Conservation (phyloP, 2,888 invertebrate species). For the Ormyrus nitidulus region DNA sequence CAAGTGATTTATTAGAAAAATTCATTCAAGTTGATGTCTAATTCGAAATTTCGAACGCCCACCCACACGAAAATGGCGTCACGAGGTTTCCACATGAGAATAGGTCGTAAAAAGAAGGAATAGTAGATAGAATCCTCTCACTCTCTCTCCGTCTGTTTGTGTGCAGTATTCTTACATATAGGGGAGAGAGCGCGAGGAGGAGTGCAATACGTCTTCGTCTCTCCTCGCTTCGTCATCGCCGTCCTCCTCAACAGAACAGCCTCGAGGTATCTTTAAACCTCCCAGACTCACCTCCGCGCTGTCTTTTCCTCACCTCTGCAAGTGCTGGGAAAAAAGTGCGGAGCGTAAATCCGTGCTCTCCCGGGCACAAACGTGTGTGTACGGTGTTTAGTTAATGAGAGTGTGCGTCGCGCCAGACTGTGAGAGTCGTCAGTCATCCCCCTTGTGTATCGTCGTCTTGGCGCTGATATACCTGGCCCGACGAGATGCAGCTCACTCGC, state of each 20-base stretch:
- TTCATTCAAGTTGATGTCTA: neutral
- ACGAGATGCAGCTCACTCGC: neutral
- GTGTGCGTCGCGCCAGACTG: slow-evolving; percentile 35
- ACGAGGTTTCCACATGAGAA: slow-evolving; percentile 38
- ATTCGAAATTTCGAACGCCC: slow-evolving; percentile 9
- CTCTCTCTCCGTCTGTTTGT: slow-evolving; percentile 36
- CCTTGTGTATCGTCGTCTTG: neutral
- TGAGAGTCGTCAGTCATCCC: neutral
- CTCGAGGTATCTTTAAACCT: slow-evolving; percentile 35
- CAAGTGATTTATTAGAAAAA: too few species aligned
- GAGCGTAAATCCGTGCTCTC: slow-evolving; percentile 25
- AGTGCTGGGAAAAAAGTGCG: slow-evolving; percentile 46
- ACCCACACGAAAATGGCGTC: slow-evolving; percentile 13
- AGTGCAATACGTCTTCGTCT: slow-evolving; percentile 12
- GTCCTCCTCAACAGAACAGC: slow-evolving; percentile 2
- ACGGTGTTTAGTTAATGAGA: slow-evolving; percentile 39
- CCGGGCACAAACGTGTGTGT: slow-evolving; percentile 16
- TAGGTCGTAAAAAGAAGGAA: slow-evolving; percentile 45
- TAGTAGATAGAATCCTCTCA: slow-evolving; percentile 12
- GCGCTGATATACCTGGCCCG: neutral
- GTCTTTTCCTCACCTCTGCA: too few species aligned
- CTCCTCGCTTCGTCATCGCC: neutral
- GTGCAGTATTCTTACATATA: slow-evolving; percentile 36
- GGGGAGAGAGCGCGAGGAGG: slow-evolving; percentile 11
- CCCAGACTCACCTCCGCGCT: slow-evolving; percentile 34